Percentiles rank a stretch among this genome's conserved stretches.
Conservation (phyloP, 2,888 invertebrate genomes). For the Rhodophaea formosa region DNA sequence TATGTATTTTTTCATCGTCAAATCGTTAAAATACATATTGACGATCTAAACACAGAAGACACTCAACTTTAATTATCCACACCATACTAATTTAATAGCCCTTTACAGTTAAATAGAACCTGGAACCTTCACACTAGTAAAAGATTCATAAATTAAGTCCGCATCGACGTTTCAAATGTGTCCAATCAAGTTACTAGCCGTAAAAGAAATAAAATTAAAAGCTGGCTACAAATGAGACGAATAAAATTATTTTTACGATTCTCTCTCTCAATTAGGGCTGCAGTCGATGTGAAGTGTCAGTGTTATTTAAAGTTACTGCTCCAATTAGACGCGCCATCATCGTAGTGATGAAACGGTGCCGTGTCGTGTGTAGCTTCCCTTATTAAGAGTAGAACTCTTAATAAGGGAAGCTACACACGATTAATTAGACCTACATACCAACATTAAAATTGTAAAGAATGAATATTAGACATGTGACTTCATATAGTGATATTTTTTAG, state of each 20-base stretch:
- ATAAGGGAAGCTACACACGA: not conserved
- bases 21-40: no score
- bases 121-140: conserved; percentile 35
- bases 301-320: conserved; percentile 79
- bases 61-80: not conserved
- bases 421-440: no score
- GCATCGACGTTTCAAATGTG: conserved; percentile 45
- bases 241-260: conserved; percentile 80
- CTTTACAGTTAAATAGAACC: not conserved
- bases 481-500: no score
- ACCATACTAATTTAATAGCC: conserved; percentile 8
- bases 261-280: conserved; percentile 76
- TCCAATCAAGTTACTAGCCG: conserved; percentile 64
- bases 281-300: conserved; percentile 76
- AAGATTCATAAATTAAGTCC: conserved; percentile 59
- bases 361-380: conserved; percentile 71
- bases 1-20: no score
- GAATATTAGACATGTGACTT: no score
- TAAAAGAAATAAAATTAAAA: conserved; percentile 74
- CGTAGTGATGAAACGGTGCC: conserved; percentile 70
- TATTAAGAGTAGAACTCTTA: conserved; percentile 77
- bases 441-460: no score
- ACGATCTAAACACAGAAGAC: no score
- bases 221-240: conserved; percentile 75
- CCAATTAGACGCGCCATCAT: conserved; percentile 79